Conservation (phyloP, 2,888 invertebrate species). For the Morinoia aosen region DNA sequence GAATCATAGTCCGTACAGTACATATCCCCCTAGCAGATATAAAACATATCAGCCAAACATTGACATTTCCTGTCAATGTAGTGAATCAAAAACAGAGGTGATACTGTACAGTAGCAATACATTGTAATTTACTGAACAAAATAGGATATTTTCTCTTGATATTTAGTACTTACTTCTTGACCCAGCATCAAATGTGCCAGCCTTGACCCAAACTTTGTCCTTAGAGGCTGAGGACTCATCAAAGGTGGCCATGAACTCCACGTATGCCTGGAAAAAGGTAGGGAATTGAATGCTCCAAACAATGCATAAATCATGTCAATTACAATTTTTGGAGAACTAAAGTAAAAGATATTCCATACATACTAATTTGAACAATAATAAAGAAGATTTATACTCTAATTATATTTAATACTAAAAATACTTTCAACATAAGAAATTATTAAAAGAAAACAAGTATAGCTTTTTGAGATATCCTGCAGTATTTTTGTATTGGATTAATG, state of each 20-base stretch:
- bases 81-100: no score
- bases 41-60: no score
- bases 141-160: background rate
- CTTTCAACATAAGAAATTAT: no score
- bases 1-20: no score
- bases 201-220: slow-evolving; percentile 96
- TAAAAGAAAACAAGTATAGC: no score
- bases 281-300: background rate
- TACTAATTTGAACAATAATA: background rate
- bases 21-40: no score
- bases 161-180: slow-evolving; percentile 85
- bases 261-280: slow-evolving; percentile 81
- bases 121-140: no score
- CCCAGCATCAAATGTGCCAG: slow-evolving; percentile 96
- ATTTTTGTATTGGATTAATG: no score
- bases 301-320: background rate
- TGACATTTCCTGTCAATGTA: no score
- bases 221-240: slow-evolving; percentile 83
- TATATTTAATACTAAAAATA: background rate
- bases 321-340: background rate
- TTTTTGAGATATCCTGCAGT: no score
- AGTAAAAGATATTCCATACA: background rate
- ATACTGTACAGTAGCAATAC: no score
- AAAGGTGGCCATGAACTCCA: slow-evolving; percentile 97
- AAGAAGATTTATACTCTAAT: no score